Conservation (phyloP, 1,140 invertebrate genomes). For the Paraescarpia echinospica region DNA sequence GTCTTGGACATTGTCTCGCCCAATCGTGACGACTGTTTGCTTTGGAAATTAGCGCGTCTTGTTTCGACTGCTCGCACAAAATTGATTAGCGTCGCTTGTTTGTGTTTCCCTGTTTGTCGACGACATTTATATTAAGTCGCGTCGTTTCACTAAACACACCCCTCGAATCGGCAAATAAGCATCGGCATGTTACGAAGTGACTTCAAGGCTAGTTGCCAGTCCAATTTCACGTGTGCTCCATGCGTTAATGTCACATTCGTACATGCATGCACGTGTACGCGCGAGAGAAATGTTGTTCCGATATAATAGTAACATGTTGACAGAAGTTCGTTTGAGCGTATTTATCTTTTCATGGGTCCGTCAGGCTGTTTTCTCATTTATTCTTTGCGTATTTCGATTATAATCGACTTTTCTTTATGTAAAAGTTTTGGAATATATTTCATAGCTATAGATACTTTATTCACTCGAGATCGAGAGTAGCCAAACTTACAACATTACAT, state of each 20-base stretch:
- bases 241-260: no score
- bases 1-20: background rate
- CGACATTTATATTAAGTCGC: background rate
- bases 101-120: background rate
- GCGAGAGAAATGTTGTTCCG: no score
- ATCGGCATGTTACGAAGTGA: background rate
- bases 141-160: background rate
- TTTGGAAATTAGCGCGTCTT: background rate
- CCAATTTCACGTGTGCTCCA: no score
- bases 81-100: background rate
- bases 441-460: background rate
- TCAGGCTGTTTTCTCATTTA: background rate
- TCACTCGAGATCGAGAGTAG: background rate
- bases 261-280: no score
- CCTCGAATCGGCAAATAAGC: background rate
- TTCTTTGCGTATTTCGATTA: background rate
- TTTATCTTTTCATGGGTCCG: no score
- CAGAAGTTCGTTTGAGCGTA: no score
- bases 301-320: no score
- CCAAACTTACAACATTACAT: background rate
- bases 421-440: background rate
- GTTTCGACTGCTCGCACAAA: background rate
- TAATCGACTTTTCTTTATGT: background rate
- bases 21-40: background rate
- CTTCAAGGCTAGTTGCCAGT: background rate